Evolutionary conservation across 2,797 vertebrate genomes (phyloP), one percentile per base, ranked within the genome.

Genomic region (Pyrrhura leucotis): DNA sequence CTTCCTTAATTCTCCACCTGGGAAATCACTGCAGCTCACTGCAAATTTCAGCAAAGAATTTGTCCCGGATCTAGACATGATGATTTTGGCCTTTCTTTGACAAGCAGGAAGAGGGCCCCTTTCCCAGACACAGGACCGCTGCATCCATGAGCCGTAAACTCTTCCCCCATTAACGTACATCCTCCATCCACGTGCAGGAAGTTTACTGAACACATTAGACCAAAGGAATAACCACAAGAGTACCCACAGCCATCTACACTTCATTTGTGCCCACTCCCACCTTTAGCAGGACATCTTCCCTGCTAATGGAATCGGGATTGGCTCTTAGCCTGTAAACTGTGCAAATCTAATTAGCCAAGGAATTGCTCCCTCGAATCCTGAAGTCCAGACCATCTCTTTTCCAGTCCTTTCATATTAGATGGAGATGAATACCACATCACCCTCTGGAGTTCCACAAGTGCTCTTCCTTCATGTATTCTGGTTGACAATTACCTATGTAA

Each of bases 351-450:
- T 29, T 2, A 29, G 25, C 29, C 0, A 0, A 78, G 33, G 29
- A 73, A 35, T 6, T 42, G 5, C 3, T 25, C 65, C 39, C 53
- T 12, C 9, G 33, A 51, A 56, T 12, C 40, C 66, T 50, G 16
- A 28, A 3, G 23, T 6, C 1, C 0, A 51, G 33, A 12, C 8
- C 16, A 51, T n/a, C 33, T 45, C 80, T 44, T 9, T 6, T 37
- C 82, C 78, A 73, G 15, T 2, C 26, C 39, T 53, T 19, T n/a
- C 25, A 4, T 1, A 3, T 8, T 5, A 2, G n/a, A 10, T 17
- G 2, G 3, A 4, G 40, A 50, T 1, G 72, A 67, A 14, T 8
- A 4, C 7, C 40, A 3, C 53, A 5, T 31, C 20, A 4, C 19
- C 35, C 48, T 1, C 65, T 13, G 72, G 14, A 10, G 48, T 5